Evolutionary conservation across 2,113 vertebrate species (phyloP).

Genomic region (Cichladusa arquata): DNA sequence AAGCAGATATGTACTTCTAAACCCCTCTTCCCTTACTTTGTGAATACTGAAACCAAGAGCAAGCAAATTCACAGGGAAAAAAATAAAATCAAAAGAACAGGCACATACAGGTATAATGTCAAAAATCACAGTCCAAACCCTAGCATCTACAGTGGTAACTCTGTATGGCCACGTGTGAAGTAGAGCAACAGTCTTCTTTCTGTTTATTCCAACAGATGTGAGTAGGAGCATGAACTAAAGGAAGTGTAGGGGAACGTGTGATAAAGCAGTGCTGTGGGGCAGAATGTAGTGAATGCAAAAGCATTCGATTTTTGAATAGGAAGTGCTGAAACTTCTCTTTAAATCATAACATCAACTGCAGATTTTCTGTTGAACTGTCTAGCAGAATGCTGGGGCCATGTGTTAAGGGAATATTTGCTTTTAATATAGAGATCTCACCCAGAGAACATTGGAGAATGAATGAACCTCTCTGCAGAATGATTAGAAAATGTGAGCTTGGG

Average conservation of each 20-base stretch:
- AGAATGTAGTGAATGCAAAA: neutral
- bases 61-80: neutral
- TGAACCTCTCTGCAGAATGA: neutral
- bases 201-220: neutral
- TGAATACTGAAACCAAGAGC: neutral
- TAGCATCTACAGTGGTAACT: neutral
- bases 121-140: neutral
- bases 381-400: neutral
- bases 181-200: neutral
- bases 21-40: neutral
- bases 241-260: rapidly evolving
- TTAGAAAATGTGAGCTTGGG: neutral
- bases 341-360: neutral
- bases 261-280: neutral
- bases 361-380: neutral
- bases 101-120: neutral
- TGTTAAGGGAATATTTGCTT: neutral
- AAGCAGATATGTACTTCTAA: neutral
- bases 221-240: neutral
- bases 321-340: neutral
- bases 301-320: rapidly evolving
- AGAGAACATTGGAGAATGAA: neutral
- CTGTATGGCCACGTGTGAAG: neutral
- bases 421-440: neutral
- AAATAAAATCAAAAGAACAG: neutral